Evolutionary conservation across 2,113 vertebrate genomes (phyloP), one percentile per base, ranked within the genome.

Genomic region (Romanogobio albipinnatus): DNA sequence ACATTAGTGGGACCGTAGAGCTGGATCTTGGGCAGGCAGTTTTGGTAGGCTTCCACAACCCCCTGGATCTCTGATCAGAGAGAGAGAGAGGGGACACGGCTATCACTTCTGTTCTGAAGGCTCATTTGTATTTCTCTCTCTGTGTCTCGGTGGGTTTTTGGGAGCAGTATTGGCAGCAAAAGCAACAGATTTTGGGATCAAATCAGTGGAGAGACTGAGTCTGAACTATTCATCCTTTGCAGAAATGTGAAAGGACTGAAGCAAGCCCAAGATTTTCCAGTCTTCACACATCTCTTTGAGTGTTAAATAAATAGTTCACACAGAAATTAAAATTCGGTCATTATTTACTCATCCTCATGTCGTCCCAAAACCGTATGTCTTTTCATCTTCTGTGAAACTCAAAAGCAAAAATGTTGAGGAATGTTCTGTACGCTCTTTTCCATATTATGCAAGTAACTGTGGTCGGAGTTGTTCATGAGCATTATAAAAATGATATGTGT

Each of bases 1-100:
- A 99, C 97, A 0, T 98, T 99, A 91, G 97, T 99, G 61, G 98
- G 98, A 49, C 98, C 97, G 0, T 98, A 98, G 79, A 99, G 93
- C 89, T 99, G 97, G 92, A 99, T 97, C 92, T 96, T 96, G 86
- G 97, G 98, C 89, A 99, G 95, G 91, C 98, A 98, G 93, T 92
- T 98, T 93, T 96, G 97, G 90, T 99, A 99, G 26, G 98, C 97
- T 87, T 99, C 97, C 80, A 99, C 98, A 26, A 99, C 96, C 0
- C 98, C 98, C 91, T 98, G 97, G 94, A 98, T 97, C 59, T 95
- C 97, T 98, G 87, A 89, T 91, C 70, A 91, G 84, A 89, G 61
- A 84, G 29, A 84, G 29, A 29, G 2, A 90, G 61, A 84, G 26
- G 64, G 45, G 2, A 64, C 45, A 89, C 13, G 39, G 39, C 59